These are phyloP conservation scores for Myripristis jacobus DNA, from an alignment of 2,797 vertebrate genomes.

Conservation along the genomic window DNA sequence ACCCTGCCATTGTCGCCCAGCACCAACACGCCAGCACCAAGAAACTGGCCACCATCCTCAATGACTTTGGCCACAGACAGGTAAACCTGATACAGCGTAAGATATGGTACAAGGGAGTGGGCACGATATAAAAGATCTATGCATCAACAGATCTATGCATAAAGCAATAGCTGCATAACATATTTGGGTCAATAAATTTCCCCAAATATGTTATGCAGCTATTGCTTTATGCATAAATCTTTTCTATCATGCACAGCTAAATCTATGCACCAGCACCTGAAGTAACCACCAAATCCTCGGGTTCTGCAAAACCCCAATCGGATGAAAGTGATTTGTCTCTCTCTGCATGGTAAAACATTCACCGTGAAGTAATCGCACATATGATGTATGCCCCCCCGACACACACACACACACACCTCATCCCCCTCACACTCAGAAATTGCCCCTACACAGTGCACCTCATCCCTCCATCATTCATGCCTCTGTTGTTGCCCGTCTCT, in stretches of 20 bases:
- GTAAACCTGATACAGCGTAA: slow-evolving; percentile 66
- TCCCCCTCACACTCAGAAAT: background rate
- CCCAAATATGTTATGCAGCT: background rate
- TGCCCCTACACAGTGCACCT: slow-evolving; percentile 7
- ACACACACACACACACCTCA: slow-evolving; percentile 1
- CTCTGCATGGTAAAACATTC: background rate
- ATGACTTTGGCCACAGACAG: slow-evolving; percentile 94
- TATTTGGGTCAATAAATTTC: too few relatives aligned
- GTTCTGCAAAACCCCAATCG: background rate
- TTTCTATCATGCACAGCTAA: background rate
- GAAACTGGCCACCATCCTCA: slow-evolving; percentile 91
- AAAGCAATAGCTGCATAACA: too few relatives aligned
- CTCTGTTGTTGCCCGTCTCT: slow-evolving; percentile 20
- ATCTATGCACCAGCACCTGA: too few relatives aligned
- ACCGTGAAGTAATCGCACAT: background rate
- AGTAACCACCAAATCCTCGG: too few relatives aligned
- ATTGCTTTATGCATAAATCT: background rate
- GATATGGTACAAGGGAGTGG: too few relatives aligned
- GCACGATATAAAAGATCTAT: too few relatives aligned
- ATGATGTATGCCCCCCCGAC: too few relatives aligned
- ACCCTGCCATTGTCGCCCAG: slow-evolving; percentile 85
- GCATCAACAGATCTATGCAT: too few relatives aligned
- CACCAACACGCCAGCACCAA: slow-evolving; percentile 86
- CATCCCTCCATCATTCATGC: slow-evolving; percentile 38
- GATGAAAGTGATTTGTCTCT: slow-evolving; percentile 1